phyloP scores from a whole-genome alignment of 35 echinoderm and acorn worm species.

The Apostichopus parvimensis region DNA sequence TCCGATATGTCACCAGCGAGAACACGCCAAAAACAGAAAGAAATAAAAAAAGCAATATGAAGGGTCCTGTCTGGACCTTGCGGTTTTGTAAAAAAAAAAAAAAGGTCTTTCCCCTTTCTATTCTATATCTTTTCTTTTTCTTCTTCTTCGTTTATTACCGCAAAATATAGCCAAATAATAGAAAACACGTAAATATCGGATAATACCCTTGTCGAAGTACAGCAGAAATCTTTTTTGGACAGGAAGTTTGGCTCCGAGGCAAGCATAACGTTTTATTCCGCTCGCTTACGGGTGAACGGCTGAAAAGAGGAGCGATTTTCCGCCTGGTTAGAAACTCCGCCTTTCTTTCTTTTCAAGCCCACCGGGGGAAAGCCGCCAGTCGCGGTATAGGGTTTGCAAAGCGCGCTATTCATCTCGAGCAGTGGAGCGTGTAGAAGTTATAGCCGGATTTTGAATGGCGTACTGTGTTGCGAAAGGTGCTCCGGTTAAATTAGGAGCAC shows the following conservation, averaged over 20 bases:
- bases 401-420: conserved; percentile 11
- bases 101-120: not conserved
- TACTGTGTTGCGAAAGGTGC: conserved; percentile 6
- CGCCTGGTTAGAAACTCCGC: conserved; percentile 16
- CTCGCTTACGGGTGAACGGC: conserved; percentile 2
- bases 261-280: conserved; percentile 42
- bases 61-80: not conserved
- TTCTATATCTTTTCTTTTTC: not conserved
- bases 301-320: conserved; percentile 33
- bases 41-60: not conserved
- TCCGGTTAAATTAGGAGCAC: conserved; percentile 43
- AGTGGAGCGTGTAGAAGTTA: conserved; percentile 24
- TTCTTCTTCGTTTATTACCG: not conserved
- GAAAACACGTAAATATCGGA: conserved; percentile 10
- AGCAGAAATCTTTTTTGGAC: not conserved
- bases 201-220: conserved; percentile 18
- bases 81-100: not conserved
- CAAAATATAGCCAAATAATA: not conserved
- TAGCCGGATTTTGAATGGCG: not conserved
- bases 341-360: conserved; percentile 27
- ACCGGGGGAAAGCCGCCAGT: conserved; percentile 35
- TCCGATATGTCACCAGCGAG: not conserved
- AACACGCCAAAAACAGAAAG: not conserved
- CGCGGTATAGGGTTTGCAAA: conserved; percentile 12
- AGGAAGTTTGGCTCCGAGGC: conserved; percentile 35